Evolutionary conservation across 2,113 vertebrate genomes (phyloP).

Genomic region (Chiloscyllium plagiosum): DNA sequence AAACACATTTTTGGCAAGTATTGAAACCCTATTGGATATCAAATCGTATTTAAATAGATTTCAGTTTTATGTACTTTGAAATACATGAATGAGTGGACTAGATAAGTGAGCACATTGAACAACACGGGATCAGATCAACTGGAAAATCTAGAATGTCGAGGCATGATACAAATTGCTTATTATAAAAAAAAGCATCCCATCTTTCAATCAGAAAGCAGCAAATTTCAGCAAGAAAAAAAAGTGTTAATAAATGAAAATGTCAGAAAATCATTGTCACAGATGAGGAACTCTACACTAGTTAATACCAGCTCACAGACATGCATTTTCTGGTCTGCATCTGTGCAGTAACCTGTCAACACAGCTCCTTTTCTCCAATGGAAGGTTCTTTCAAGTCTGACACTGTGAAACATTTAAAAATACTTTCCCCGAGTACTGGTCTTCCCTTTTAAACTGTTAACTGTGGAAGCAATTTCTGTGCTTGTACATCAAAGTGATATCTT

Average conservation of each 20-base stretch:
- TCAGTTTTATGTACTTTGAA: not conserved
- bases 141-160: not conserved
- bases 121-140: not conserved
- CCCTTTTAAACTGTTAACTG: not conserved
- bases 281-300: not conserved
- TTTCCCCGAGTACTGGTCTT: not conserved
- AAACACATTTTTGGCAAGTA: not conserved
- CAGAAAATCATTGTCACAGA: not conserved
- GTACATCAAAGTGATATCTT: not conserved
- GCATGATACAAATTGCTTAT: not conserved
- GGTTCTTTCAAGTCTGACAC: not conserved
- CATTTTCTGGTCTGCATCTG: not conserved
- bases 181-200: not conserved
- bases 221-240: not conserved
- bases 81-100: not conserved
- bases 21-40: not conserved
- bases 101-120: not conserved
- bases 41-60: not conserved
- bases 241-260: not conserved
- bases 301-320: not conserved
- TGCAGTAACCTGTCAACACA: not conserved
- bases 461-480: not conserved
- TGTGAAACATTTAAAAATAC: not conserved
- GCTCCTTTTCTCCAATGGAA: not conserved
- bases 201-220: not conserved